Conservation (phyloP, 2,888 invertebrate species). For the Leptinotarsa tumamoca region DNA sequence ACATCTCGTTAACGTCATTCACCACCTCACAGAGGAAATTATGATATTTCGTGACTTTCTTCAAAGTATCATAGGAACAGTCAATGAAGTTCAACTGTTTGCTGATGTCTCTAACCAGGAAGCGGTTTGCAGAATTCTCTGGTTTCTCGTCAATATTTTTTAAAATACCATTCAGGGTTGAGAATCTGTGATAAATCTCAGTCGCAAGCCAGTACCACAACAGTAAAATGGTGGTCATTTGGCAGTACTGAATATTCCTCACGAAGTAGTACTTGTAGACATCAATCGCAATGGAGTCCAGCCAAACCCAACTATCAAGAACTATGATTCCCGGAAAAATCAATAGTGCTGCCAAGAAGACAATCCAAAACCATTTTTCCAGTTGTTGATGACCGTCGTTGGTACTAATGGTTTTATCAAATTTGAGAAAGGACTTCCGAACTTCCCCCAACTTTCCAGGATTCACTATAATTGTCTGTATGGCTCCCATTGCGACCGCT, state of each 20-base stretch:
- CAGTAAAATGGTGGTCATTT: slow-evolving; percentile 3
- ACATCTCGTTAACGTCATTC: slow-evolving; percentile 13
- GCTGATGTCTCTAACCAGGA: neutral
- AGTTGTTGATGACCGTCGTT: neutral
- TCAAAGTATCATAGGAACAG: neutral
- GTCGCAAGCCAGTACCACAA: slow-evolving; percentile 27
- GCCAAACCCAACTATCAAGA: neutral
- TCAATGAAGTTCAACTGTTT: neutral
- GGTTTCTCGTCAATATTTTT: neutral
- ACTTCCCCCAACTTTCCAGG: neutral
- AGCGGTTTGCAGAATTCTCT: neutral
- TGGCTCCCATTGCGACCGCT: slow-evolving; percentile 1
- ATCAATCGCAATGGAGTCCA: neutral
- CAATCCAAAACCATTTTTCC: neutral
- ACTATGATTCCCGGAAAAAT: neutral
- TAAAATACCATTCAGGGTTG: slow-evolving; percentile 5
- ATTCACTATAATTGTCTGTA: neutral
- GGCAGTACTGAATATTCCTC: slow-evolving; percentile 18
- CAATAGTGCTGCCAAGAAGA: neutral
- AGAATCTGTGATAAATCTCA: slow-evolving; percentile 26
- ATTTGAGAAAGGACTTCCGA: neutral
- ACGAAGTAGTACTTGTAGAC: slow-evolving; percentile 10
- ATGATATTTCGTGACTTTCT: neutral
- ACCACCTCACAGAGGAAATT: slow-evolving; percentile 1
- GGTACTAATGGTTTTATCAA: neutral